Evolutionary conservation across 2,113 vertebrate species (phyloP), one percentile per base, ranked within the genome.

Genomic region (Mastomys coucha): DNA sequence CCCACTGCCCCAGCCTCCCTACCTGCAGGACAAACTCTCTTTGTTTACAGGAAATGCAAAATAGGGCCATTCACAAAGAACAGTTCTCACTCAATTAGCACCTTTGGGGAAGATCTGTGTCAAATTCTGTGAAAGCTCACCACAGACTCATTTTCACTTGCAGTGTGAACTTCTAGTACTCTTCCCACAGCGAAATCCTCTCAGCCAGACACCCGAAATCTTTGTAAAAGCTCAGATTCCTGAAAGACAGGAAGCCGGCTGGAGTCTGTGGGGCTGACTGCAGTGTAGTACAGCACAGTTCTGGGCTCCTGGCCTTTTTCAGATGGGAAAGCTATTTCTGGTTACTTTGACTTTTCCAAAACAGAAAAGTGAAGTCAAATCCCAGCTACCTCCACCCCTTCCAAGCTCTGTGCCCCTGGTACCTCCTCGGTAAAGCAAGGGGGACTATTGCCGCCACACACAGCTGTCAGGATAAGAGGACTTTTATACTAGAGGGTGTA

Each of bases 131-230:
- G 7, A 78, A 80, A 94, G 31, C 70, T 36, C 72, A 11, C 22
- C 76, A 10, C 7, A 58, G 67, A 60, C 70, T 78, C 65, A 63
- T 76, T 88, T 33, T 39, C n/a, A 0, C 72, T 28, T 22, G 56
- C 3, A 12, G 72, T 82, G 88, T 91, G 92, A 97, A 51, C 42
- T 96, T 88, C 91, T 77, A 86, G 60, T 58, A 9, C 65, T 97
- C 89, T 89, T 73, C 53, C 45, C 91, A 12, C 13, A 4, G 22
- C 56, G 17, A 28, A 28, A 7, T 51, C n/a, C 65, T 86, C 3
- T 45, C 7, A 69, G 22, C 53, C 1, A 42, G 36, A 42, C 24
- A 19, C 67, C n/a, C 28, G 31, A 31, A 20, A 22, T 60, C 51
- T 33, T 20, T 33, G 39, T 45, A 22, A 69, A 78, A 86, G 73